Percentiles rank a stretch among this genome's conserved stretches.
These are phyloP conservation scores for Porites australiensis DNA, from an alignment of 64 coral and sea anemone genomes.

Conservation along the genomic window DNA sequence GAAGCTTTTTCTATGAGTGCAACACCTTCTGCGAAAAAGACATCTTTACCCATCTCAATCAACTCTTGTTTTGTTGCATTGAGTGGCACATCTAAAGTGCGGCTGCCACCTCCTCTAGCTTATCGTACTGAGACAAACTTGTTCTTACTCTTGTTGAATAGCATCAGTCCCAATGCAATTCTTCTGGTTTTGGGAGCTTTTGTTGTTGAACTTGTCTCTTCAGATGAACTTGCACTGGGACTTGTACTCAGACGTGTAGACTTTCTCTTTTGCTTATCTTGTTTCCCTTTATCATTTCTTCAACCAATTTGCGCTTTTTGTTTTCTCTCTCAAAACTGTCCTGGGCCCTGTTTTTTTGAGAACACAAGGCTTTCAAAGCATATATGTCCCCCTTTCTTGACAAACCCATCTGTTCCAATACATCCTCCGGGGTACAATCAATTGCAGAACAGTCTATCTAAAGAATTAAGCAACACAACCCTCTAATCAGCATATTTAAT, in stretches of 20 bases:
- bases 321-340: slow-evolving; percentile 27
- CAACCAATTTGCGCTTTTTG: slow-evolving; percentile 39
- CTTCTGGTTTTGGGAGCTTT: slow-evolving; percentile 50
- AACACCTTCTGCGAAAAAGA: slow-evolving; percentile 61
- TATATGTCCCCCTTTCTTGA: slow-evolving; percentile 50
- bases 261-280: slow-evolving; percentile 36
- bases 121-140: slow-evolving; percentile 51
- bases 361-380: slow-evolving; percentile 52
- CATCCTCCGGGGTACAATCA: slow-evolving; percentile 42
- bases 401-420: slow-evolving; percentile 32
- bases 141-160: slow-evolving; percentile 41
- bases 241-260: slow-evolving; percentile 13
- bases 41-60: slow-evolving; percentile 57
- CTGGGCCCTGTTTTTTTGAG: slow-evolving; percentile 30
- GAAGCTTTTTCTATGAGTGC: slow-evolving; percentile 24
- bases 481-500: slow-evolving; percentile 32
- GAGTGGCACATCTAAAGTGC: slow-evolving; percentile 47
- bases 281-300: slow-evolving; percentile 39
- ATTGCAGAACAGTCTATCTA: slow-evolving; percentile 66
- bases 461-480: slow-evolving; percentile 11
- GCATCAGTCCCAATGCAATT: slow-evolving; percentile 64
- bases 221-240: slow-evolving; percentile 32
- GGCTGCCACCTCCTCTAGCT: slow-evolving; percentile 50
- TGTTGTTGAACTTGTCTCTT: slow-evolving; percentile 35
- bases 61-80: slow-evolving; percentile 54